Conservation (phyloP, 2,113 vertebrate genomes). For the Cynocephalus volans region DNA sequence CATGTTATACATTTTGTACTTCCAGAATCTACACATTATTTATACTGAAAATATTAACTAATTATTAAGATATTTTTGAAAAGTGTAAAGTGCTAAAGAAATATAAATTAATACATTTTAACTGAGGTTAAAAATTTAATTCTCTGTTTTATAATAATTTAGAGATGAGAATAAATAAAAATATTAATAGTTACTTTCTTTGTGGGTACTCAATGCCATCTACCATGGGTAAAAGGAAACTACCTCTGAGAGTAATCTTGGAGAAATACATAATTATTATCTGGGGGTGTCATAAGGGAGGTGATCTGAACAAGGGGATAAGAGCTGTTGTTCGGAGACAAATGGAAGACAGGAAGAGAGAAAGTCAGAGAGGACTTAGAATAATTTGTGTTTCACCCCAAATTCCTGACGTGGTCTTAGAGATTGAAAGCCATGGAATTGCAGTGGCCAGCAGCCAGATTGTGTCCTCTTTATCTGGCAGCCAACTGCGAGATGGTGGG, state of each 20-base stretch:
- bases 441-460: neutral
- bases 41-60: neutral
- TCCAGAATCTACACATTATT: neutral
- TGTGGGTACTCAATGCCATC: neutral
- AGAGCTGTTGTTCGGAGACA: neutral
- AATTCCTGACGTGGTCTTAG: neutral
- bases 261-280: neutral
- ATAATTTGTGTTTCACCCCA: neutral
- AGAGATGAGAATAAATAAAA: neutral
- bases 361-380: neutral
- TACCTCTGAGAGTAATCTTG: neutral
- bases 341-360: neutral
- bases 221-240: neutral
- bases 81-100: constrained; percentile 16
- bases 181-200: constrained; percentile 2
- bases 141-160: neutral
- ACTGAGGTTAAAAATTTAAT: neutral
- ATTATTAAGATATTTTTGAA: neutral
- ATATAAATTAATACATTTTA: neutral
- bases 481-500: neutral
- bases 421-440: neutral
- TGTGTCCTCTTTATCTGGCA: neutral
- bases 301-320: neutral
- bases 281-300: neutral
- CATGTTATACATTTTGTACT: neutral